These are phyloP conservation scores for Cryptomyrus ogoouensis DNA, from an alignment of 2,113 vertebrate genomes.

Conservation along the genomic window DNA sequence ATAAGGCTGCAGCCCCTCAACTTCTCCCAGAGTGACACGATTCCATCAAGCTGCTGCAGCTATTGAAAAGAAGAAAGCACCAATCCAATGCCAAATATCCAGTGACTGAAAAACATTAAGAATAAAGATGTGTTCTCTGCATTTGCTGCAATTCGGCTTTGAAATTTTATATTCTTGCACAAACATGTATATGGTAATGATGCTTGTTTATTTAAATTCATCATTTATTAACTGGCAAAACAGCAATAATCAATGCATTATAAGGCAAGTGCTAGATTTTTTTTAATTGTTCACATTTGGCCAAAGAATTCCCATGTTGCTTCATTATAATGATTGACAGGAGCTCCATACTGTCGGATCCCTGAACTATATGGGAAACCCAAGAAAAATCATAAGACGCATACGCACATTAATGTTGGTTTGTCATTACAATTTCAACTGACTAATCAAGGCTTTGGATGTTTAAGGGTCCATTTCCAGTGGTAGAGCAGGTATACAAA, in stretches of 20 bases:
- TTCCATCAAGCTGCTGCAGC: background rate
- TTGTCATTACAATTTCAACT: background rate
- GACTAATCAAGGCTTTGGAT: background rate
- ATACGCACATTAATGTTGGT: background rate
- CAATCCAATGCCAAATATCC: background rate
- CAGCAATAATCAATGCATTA: background rate
- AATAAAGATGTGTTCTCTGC: background rate
- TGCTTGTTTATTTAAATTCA: background rate
- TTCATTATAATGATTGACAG: background rate
- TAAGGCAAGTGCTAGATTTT: background rate
- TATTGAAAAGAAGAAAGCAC: background rate
- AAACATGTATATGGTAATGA: background rate
- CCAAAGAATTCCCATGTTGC: background rate
- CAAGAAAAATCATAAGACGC: background rate
- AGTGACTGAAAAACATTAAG: background rate
- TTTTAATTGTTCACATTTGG: background rate
- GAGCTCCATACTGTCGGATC: background rate
- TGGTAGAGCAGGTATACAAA: background rate
- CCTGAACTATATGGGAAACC: background rate
- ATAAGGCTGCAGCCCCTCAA: background rate
- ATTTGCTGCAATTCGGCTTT: background rate
- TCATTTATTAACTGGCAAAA: background rate
- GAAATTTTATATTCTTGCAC: background rate
- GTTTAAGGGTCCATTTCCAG: background rate
- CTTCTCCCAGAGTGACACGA: background rate